These are phyloP conservation scores for Anhinga anhinga DNA, from an alignment of 2,113 vertebrate genomes.

Conservation along the genomic window DNA sequence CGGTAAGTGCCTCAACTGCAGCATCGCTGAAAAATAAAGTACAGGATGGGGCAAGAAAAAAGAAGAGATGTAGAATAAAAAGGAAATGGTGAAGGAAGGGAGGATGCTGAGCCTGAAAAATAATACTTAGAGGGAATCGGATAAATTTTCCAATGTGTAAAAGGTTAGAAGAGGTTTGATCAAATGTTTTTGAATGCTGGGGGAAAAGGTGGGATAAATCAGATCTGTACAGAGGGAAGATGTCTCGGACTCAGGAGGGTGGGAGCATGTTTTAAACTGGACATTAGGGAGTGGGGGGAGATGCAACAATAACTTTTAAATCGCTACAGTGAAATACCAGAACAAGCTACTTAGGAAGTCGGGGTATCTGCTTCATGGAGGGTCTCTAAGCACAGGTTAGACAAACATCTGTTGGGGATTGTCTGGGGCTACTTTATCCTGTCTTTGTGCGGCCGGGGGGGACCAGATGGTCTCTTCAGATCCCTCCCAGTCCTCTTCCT, in stretches of 20 bases:
- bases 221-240: background rate
- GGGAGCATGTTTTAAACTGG: background rate
- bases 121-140: background rate
- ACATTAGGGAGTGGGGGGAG: background rate
- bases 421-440: slow-evolving; percentile 50
- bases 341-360: slow-evolving; percentile 4
- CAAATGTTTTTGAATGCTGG: background rate
- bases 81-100: background rate
- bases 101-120: background rate
- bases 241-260: background rate
- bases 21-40: background rate
- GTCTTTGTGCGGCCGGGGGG: background rate
- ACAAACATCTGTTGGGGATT: slow-evolving; percentile 55
- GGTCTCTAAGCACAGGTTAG: slow-evolving; percentile 54
- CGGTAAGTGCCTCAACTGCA: background rate
- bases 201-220: background rate
- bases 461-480: slow-evolving; percentile 46
- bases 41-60: background rate
- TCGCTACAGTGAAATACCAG: background rate
- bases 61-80: background rate
- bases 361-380: background rate
- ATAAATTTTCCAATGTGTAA: background rate
- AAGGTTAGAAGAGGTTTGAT: background rate
- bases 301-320: background rate
- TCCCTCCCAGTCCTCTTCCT: background rate